Conservation (phyloP, 2,888 invertebrate species). For the Acronicta alni region DNA sequence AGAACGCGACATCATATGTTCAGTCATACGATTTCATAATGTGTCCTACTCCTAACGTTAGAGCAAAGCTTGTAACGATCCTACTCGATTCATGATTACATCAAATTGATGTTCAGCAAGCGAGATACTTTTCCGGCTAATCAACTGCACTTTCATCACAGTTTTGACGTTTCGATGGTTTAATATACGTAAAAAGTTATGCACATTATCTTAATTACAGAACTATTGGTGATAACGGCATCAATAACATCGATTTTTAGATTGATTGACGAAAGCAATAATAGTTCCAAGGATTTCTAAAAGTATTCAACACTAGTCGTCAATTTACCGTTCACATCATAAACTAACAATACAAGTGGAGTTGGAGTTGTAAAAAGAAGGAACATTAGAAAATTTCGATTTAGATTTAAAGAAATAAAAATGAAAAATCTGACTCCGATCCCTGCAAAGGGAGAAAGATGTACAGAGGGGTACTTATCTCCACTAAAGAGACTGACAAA, state of each 20-base stretch:
- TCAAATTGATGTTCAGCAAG: constrained; percentile 76
- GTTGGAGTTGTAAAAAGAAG: no score
- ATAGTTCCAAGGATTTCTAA: not conserved
- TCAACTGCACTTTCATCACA: constrained; percentile 40
- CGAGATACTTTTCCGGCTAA: constrained; percentile 68
- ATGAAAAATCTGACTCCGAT: no score
- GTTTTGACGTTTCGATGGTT: constrained; percentile 35
- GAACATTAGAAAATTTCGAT: no score
- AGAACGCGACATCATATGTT: constrained; percentile 54
- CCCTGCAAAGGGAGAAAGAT: no score
- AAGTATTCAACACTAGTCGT: not conserved
- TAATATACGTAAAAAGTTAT: constrained; percentile 17
- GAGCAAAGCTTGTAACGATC: constrained; percentile 55
- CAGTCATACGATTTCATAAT: constrained; percentile 63
- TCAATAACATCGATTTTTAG: not conserved
- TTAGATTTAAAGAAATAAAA: no score
- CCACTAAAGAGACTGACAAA: no score
- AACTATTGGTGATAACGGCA: not conserved
- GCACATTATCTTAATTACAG: not conserved
- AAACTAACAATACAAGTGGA: no score
- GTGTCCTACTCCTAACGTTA: constrained; percentile 46
- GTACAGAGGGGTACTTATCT: no score
- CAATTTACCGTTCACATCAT: no score
- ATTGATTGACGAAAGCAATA: not conserved
- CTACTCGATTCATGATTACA: constrained; percentile 76